Base-by-base conservation (phyloP, 2,797 vertebrate genomes). In the Telmatherina bonti region DNA sequence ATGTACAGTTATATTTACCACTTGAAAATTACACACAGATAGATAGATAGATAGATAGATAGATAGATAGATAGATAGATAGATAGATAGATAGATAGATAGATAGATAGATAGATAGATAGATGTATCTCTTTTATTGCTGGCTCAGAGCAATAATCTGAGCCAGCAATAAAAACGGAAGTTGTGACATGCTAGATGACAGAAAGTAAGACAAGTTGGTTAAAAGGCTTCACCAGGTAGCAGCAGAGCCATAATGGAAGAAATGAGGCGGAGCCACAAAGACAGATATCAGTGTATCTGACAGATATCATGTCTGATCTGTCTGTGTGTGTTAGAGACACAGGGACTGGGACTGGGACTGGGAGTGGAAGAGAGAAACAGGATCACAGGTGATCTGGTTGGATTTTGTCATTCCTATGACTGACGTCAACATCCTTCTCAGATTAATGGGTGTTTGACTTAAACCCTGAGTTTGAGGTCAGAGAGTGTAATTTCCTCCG, bases 181-280 rank as follows among this genome's bases (percentile, higher is more conserved):
- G 77, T 81, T 61, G 29, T 56, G 78, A 81, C 36, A 66, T 75
- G 64, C 36, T 63, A 15, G 56, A 70, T 72, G 67, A 69, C 62
- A 80, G 81, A 84, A 70, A 81, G 68, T 22, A 84, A 92, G 91
- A 95, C 93, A 94, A 86, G 92, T 92, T 74, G 79, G 76, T 78
- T 70, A 74, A 67, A 76, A 85, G 76, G 74, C 59, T 72, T 83
- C 71, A 84, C 78, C 72, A 38, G 68, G 84, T 74, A 83, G 85
- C 83, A 87, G 82, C 87, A 86, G 83, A 89, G 82, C 69, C 67
- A 67, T 43, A 66, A 64, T 61, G 72, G 62, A 72, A 74, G 62
- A 65, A 60, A 88, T 67, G 70, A 80, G 72, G 66, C 69, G 70
- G 74, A 81, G 74, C 71, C 55, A 74, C 57, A 38, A 76, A 76